Conservation (phyloP, 2,888 invertebrate species). For the Heliconius ismenius region DNA sequence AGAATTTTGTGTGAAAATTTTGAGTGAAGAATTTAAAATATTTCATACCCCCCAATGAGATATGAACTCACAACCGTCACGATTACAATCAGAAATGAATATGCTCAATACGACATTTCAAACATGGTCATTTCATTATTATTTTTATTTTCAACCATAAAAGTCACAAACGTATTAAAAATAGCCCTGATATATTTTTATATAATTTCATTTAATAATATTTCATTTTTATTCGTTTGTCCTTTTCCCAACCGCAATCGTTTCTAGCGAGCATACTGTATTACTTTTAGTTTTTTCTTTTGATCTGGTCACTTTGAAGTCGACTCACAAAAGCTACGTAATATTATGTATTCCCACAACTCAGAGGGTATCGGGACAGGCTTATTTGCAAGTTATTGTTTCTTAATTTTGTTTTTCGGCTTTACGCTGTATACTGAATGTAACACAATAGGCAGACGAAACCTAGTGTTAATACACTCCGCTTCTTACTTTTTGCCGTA, state of each 20-base stretch:
- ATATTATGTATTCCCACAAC: conserved; percentile 46
- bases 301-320: conserved; percentile 46
- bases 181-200: not conserved
- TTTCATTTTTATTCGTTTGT: conserved; percentile 11
- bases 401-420: conserved; percentile 34
- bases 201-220: not conserved
- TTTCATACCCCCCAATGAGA: too few relatives aligned
- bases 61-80: too few relatives aligned
- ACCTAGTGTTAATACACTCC: too few relatives aligned
- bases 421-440: too few relatives aligned
- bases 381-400: conserved; percentile 49
- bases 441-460: too few relatives aligned
- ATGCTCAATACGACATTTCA: not conserved
- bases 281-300: conserved; percentile 42
- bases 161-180: not conserved
- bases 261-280: conserved; percentile 25
- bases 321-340: conserved; percentile 37
- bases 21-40: too few relatives aligned
- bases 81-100: not conserved
- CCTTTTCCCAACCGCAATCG: conserved; percentile 31
- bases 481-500: too few relatives aligned
- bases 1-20: too few relatives aligned
- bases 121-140: not conserved
- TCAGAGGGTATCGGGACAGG: conserved; percentile 28
- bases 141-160: not conserved